Conservation (phyloP, 2,797 vertebrate genomes). For the Pipistrellus pygmaeus region DNA sequence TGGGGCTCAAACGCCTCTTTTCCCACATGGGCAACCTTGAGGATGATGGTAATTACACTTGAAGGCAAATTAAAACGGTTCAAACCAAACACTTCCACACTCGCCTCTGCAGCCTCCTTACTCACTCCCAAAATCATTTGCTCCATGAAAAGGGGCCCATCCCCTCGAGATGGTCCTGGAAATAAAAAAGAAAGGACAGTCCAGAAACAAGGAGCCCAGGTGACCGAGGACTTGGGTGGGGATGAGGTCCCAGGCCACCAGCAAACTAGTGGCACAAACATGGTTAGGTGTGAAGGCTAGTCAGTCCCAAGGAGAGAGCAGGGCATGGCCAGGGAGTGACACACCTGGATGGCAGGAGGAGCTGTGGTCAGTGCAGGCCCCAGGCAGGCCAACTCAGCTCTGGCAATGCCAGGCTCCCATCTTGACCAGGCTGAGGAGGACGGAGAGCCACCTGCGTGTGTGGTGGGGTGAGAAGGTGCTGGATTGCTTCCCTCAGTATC, state of each 20-base stretch:
- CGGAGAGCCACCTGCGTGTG: background rate
- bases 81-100: slow-evolving; percentile 69
- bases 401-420: background rate
- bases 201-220: background rate
- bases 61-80: slow-evolving; percentile 68
- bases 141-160: background rate
- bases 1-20: background rate
- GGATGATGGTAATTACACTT: slow-evolving; percentile 53
- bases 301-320: background rate
- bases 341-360: background rate
- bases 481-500: background rate
- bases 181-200: background rate
- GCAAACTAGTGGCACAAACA: background rate
- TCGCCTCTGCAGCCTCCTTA: slow-evolving; percentile 29
- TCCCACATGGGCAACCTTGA: slow-evolving; percentile 36
- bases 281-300: background rate
- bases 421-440: background rate
- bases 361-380: background rate
- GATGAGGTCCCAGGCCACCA: background rate
- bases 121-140: slow-evolving; percentile 20
- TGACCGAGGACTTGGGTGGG: fast-evolving
- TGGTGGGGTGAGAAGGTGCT: background rate
- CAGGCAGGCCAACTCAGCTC: background rate
- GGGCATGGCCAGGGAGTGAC: background rate
- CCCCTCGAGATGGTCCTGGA: background rate